Evolutionary conservation across 2,113 vertebrate genomes (phyloP), one percentile per base, ranked within the genome.

Genomic region (Perognathus longimembris): DNA sequence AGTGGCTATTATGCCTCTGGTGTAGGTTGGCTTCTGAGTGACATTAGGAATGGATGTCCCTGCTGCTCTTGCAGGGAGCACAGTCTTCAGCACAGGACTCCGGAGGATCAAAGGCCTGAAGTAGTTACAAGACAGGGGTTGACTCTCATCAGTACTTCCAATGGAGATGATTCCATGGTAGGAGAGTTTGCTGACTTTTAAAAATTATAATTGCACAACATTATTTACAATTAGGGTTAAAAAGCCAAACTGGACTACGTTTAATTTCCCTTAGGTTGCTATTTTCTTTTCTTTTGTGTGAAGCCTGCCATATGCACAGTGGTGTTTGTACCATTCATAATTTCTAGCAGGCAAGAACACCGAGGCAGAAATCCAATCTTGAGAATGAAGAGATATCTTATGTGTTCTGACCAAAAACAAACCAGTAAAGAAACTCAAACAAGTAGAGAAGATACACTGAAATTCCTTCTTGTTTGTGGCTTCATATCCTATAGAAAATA

Each of bases 11-110:
- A 96, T 94, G 75, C 88, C 86, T 95, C 32, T 63, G 67, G 88
- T 91, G 85, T 69, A 95, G 92, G 77, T 73, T 69, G 74, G 76
- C 1, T 0, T 88, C 66, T 80, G 82, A 73, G 66, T 73, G 88
- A 93, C 88, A 90, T 84, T 77, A 86, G 12, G 71, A 79, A 93
- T 50, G 64, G 93, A 92, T 79, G 66, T 32, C 90, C 88, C 82
- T 32, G 28, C 85, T 90, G 69, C 83, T 45, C 90, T 79, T 79
- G 61, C 67, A 80, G 78, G 85, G 92, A 96, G 71, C 81, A 88
- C 91, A 91, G 75, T 91, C 92, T 78, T 75, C 70, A 18, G 57
- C 70, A 86, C 90, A 92, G 92, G 95, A 95, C 85, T 76, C n/a
- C 80, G 38, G 38, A 92, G 74, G 66, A 76, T 40, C 78, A 77